A percentile compares a stretch with the other conserved stretches of the same genome.
Conservation (phyloP, 1,140 invertebrate genomes). For the Antheraea mylitta region DNA sequence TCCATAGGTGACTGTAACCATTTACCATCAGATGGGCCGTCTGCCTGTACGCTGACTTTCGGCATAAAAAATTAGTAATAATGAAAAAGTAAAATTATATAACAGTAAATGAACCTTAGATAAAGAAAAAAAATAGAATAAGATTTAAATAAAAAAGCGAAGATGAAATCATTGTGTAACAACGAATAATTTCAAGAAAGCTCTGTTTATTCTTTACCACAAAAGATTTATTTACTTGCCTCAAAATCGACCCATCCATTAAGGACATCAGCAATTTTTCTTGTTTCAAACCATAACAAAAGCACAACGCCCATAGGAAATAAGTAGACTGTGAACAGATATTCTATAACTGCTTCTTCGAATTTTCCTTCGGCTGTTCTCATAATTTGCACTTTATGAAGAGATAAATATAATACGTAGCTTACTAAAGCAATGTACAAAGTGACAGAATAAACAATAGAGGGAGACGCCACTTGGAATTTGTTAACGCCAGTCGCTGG, state of each 20-base stretch:
- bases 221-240: constrained; percentile 45
- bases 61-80: too few relatives aligned
- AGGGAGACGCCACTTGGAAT: constrained; percentile 71
- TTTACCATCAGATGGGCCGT: too few relatives aligned
- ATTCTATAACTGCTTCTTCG: constrained; percentile 85
- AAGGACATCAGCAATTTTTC: constrained; percentile 80
- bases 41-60: too few relatives aligned
- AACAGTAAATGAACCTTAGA: too few relatives aligned
- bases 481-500: constrained; percentile 64
- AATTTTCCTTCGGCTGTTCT: constrained; percentile 82
- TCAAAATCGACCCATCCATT: constrained; percentile 82
- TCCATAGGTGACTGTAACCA: too few relatives aligned
- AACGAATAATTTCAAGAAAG: too few relatives aligned
- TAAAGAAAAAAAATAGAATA: too few relatives aligned
- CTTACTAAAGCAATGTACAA: constrained; percentile 73
- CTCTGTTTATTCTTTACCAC: too few relatives aligned
- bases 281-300: constrained; percentile 82
- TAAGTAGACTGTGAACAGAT: constrained; percentile 83
- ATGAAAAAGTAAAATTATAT: too few relatives aligned
- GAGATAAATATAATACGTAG: constrained; percentile 80
- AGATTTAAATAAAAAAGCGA: background rate
- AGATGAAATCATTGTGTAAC: too few relatives aligned
- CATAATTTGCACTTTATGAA: constrained; percentile 80
- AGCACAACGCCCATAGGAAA: constrained; percentile 81
- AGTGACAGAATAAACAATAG: constrained; percentile 79